Evolutionary conservation across 2,113 vertebrate species (phyloP), one percentile per base, ranked within the genome.

Genomic region (Pomatorhinus ruficollis): DNA sequence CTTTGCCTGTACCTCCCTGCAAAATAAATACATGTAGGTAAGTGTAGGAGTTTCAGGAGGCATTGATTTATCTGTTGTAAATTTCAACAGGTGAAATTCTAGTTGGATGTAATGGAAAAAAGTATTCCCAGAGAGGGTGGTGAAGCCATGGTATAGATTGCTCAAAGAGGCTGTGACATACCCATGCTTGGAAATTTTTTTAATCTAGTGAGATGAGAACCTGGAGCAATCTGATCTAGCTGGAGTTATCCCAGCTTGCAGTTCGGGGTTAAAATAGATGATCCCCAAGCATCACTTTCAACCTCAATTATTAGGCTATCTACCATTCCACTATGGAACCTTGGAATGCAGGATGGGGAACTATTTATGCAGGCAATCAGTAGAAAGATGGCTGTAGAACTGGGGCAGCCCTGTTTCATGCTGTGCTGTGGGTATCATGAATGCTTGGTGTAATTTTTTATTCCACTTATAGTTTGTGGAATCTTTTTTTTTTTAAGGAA

Each of bases 201-300:
- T 17, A 23, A 77, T 77, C 18, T 39, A 13, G 6, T 63, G 47
- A 27, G 35, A 59, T 42, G 24, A 91, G 30, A 22, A 22, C 24
- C 44, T 84, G 60, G 27, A 84, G 77, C 52, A 75, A 78, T 70
- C 15, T 69, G 61, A 87, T 89, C 47, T 75, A 65, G n/a, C 44
- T 70, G 80, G 23, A 70, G 64, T 70, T 83, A 89, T 78, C 27
- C 25, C 31, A 50, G 9, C 50, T 69, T 86, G 87, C 53, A 83
- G 49, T 33, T 72, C n/a, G 31, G n/a, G 60, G 77, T 77, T 97
- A 63, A 95, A 95, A 94, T 50, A 96, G 84, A 59, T 91, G 78
- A 82, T 37, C 52, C 59, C 52, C 0, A 0, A 59, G 42, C 61
- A n/a, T 82, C 40, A 18, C 10, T 88, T 88, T 33, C 40, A 76